Base-by-base conservation (phyloP, 2,888 invertebrate genomes). In the Tetranychus piercei region DNA sequence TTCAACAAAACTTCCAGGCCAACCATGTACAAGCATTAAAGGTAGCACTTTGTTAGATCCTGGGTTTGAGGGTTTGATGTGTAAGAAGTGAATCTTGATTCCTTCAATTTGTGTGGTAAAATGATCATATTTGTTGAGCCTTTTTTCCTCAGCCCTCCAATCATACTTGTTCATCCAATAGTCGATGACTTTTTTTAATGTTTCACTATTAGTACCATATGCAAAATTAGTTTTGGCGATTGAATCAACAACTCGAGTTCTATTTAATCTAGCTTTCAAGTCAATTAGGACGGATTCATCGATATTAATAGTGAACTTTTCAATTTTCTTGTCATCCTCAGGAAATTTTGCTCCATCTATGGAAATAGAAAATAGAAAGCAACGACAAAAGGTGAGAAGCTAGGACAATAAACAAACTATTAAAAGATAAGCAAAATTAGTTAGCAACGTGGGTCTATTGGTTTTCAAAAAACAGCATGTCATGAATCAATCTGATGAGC, bases 1-100 rank as follows among this genome's bases (percentile, higher is more conserved):
- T 82, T 92, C 91, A 6, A 88, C 85, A 1, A 92, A 82, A 0
- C 90, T 89, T 2, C 91, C 90, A 0, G 92, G 93, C 92, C 92
- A 92, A 23, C 92, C 91, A 79, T 92, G 92, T 20, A 90, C 81
- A 71, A 93, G 75, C 5, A 92, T 81, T 11, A 93, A 78, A 20
- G 74, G 75, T 22, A 69, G 20, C 6, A 72, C 34, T n/a, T 67
- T 64, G 22, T 18, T 43, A 11, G 71, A n/a, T 15, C 11, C 55
- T 15, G 15, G 11, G 8, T 34, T 69, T 74, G 20, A 9, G 2
- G 74, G 34, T 43, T 67, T 66, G n/a, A 44, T 22, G 44, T 74
- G 74, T 6, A 91, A 84, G 81, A 87, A 93, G 67, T 79, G 78
- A 7, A 93, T 85, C 78, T 87, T 86, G 77, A 90, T 80, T 73